Conservation (phyloP, 2,888 invertebrate species). For the Gnatocerus cornutus region DNA sequence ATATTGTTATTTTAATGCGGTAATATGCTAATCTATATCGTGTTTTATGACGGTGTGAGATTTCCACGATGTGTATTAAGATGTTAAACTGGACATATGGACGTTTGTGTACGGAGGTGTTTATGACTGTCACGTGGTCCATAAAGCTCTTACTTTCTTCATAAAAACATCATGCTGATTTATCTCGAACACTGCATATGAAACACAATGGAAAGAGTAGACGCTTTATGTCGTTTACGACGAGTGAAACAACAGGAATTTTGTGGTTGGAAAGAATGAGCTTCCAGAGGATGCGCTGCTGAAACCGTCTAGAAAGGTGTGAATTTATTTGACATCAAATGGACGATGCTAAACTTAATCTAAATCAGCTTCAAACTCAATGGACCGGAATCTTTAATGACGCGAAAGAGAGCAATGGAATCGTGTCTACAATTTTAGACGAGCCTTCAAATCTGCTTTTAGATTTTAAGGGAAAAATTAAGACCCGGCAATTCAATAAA, state of each 20-base stretch:
- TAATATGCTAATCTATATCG: conserved; percentile 61
- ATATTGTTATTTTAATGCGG: conserved; percentile 63
- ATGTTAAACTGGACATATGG: conserved; percentile 45
- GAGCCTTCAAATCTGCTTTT: no score
- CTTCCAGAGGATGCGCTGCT: not conserved
- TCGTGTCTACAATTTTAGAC: no score
- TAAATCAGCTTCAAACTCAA: not conserved
- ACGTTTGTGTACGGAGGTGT: conserved; percentile 40
- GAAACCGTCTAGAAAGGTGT: not conserved
- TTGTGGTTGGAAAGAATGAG: conserved; percentile 6
- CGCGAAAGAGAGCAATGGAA: no score
- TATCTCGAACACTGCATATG: conserved; percentile 13
- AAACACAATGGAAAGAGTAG: conserved; percentile 28
- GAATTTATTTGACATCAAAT: not conserved
- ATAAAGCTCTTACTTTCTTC: conserved; percentile 44
- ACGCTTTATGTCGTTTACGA: conserved; percentile 16
- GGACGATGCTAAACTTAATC: not conserved
- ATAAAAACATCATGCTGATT: conserved; percentile 43
- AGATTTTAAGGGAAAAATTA: no score
- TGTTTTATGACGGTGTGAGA: conserved; percentile 51
- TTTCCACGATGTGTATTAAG: conserved; percentile 35
- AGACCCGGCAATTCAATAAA: no score
- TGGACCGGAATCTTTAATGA: no score
- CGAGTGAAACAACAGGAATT: conserved; percentile 15
- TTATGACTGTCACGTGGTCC: conserved; percentile 42